These are phyloP conservation scores for Anas platyrhynchos DNA, from an alignment of 2,113 vertebrate genomes.

Conservation along the genomic window DNA sequence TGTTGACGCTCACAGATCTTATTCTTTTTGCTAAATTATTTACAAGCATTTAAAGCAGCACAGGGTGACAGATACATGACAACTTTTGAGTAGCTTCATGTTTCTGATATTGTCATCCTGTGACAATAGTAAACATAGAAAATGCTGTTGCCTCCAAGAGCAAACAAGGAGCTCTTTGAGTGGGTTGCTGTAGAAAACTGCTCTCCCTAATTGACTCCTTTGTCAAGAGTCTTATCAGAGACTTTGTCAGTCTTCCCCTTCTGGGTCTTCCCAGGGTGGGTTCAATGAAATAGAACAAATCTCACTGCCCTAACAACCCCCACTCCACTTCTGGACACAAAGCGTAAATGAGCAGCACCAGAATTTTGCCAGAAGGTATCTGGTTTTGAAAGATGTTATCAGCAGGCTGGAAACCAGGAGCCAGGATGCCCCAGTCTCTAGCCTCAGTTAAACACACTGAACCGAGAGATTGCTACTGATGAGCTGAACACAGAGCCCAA, in stretches of 20 bases:
- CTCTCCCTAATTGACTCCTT: not conserved
- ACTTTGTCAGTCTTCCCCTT: not conserved
- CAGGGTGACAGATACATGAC: not conserved
- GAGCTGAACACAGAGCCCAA: not conserved
- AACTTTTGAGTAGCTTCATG: not conserved
- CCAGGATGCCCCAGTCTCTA: not conserved
- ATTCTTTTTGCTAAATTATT: not conserved
- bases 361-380: not conserved
- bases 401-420: not conserved
- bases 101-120: not conserved
- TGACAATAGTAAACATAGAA: not conserved
- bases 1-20: not conserved
- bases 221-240: not conserved
- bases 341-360: not conserved
- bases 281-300: not conserved
- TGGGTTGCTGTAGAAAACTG: not conserved
- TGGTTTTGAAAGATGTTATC: not conserved
- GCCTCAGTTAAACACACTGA: not conserved
- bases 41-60: not conserved
- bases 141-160: not conserved
- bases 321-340: not conserved
- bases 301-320: not conserved
- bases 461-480: not conserved
- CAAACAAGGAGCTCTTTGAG: not conserved
- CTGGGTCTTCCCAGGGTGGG: not conserved